Conservation (phyloP, 2,888 invertebrate species). For the Tetramorium bicarinatum region DNA sequence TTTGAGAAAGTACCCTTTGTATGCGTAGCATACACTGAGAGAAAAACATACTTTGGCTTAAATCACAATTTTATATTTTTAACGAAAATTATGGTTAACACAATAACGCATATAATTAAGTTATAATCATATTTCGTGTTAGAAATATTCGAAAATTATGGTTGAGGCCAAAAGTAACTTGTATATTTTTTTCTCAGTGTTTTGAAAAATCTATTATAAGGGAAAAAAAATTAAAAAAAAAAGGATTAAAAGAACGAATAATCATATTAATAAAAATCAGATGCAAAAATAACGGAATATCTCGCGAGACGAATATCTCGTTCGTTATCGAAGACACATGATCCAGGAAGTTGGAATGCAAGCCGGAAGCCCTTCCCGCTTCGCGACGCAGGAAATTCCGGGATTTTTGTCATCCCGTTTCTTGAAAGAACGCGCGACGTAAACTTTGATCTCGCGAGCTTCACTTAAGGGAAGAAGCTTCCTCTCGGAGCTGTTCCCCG, state of each 20-base stretch:
- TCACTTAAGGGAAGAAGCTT: constrained; percentile 49
- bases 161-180: too few relatives aligned
- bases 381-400: constrained; percentile 47
- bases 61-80: too few relatives aligned
- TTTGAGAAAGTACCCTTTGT: background rate
- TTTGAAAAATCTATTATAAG: background rate
- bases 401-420: constrained; percentile 55
- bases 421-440: constrained; percentile 24
- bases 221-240: background rate
- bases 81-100: too few relatives aligned
- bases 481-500: constrained; percentile 25
- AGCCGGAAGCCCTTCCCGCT: constrained; percentile 30
- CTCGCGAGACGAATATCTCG: background rate
- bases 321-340: constrained; percentile 35
- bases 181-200: too few relatives aligned
- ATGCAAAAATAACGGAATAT: background rate
- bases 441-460: constrained; percentile 55
- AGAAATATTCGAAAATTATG: too few relatives aligned
- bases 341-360: constrained; percentile 39
- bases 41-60: too few relatives aligned
- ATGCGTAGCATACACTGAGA: background rate
- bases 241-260: background rate
- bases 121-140: too few relatives aligned
- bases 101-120: too few relatives aligned
- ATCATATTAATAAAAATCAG: background rate